Base-by-base conservation (phyloP, 2,797 vertebrate species). In the Glyptemys insculpta region DNA sequence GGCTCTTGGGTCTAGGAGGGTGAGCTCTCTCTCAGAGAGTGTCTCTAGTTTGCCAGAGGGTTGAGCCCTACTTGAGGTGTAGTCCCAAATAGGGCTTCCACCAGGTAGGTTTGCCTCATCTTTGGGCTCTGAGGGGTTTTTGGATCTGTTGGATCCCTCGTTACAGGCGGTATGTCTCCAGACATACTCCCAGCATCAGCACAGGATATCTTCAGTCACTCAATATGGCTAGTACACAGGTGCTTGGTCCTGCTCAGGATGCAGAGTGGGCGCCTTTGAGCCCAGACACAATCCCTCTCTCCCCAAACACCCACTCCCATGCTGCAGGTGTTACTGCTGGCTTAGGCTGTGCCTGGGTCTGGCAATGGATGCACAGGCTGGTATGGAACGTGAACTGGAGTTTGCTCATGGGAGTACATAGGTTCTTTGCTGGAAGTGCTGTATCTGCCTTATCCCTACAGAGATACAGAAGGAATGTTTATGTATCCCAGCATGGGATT, bases 381-480 rank as follows among this genome's bases (percentile, higher is more conserved):
- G 41, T 27, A 76, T 78, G 44, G 44, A 78, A 74, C 27, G 72
- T 14, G 12, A 44, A 18, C 23, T 49, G 8, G 68, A 41, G 44
- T 31, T 78, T 78, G 44, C 12, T 78, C 74, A 78, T 14, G 14
- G 29, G 44, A 49, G 27, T 78, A 78, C 92, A 82, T 84, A 21
- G 54, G 27, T 65, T 79, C 92, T 91, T 79, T 90, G 83, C 87
- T 57, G 56, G 90, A 88, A 93, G 0, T 83, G 91, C 62, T 79
- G 59, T 76, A 19, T 85, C 83, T 92, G 91, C n/a, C 59, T 88
- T 91, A 92, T 91, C 91, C 83, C 90, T 37, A 44, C 37, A 90
- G 85, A 86, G 76, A 88, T 81, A 44, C 4, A 16, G 93, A 95
- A 96, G 72, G 52, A 72, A 84, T 16, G 56, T 79, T 85, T 85